Evolutionary conservation across 2,888 invertebrate species (phyloP), one percentile per base, ranked within the genome.

Genomic region (Corythucha ciliata): DNA sequence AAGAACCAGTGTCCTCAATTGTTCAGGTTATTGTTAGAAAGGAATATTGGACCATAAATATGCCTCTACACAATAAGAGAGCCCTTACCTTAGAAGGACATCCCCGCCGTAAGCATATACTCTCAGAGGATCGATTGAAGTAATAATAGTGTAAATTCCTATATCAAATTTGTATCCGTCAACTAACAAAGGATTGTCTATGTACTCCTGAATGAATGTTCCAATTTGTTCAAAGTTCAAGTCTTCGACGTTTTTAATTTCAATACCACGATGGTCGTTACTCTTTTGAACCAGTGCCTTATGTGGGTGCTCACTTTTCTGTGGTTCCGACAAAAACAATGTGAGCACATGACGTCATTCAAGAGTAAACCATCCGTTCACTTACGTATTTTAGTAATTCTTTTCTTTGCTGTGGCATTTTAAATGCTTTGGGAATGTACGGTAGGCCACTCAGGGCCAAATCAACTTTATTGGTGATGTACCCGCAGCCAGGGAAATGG

Each of bases 151-250:
- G 66, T 97, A 97, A 52, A 97, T 80, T 7, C 97, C 96, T 67
- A 97, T 87, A 70, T 97, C 97, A 69, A 97, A 97, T 72, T 93
- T 94, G 68, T 88, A 80, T 1, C 90, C 91, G 67, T 91, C 91
- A 3, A 97, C 83, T 16, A 97, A 72, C 61, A 86, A 80, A 4
- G 96, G 96, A 57, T 80, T 83, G 59, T 83, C 80, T 20, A 97
- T 74, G 67, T 83, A 97, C 68, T 93, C 86, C 66, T 96, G 96
- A 2, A 96, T 77, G 68, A 97, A 97, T 46, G 81, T 83, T 48
- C 81, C 83, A 26, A 76, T 76, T 36, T 73, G 71, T 14, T 74
- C 70, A 51, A 89, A 69, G 68, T 91, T 79, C 40, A 93, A 74
- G 48, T 83, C 79, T 4, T 75, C 70, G 34, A 83, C 71, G 57